Evolutionary conservation across 2,113 vertebrate genomes (phyloP).

Genomic region (Pluvialis apricaria): DNA sequence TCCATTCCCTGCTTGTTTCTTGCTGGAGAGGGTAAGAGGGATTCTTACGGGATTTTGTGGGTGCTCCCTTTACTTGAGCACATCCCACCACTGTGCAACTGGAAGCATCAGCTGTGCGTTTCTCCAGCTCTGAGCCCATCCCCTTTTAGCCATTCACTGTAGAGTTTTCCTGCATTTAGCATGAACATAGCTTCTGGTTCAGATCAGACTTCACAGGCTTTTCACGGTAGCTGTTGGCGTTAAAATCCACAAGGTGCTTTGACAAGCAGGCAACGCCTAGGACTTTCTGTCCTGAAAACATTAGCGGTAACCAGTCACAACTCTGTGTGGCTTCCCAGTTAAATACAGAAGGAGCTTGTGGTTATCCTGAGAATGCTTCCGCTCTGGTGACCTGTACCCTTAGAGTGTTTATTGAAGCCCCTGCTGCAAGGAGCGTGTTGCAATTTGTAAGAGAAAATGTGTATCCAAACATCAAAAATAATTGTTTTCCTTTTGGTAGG

Average conservation of each 20-base stretch:
- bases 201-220: neutral
- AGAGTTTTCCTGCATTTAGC: neutral
- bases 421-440: neutral
- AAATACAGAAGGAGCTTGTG: neutral
- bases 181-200: neutral
- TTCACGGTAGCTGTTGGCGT: neutral
- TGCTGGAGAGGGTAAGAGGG: neutral
- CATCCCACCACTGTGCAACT: neutral
- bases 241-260: slow-evolving; percentile 24
- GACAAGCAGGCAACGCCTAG: slow-evolving; percentile 6
- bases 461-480: neutral
- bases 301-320: slow-evolving; percentile 8
- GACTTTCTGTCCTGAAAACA: slow-evolving; percentile 33
- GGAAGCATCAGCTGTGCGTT: neutral
- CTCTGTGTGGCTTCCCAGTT: neutral
- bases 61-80: neutral
- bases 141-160: neutral
- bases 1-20: neutral
- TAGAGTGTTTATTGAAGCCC: neutral
- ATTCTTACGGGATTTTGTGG: neutral
- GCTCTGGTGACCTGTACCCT: neutral
- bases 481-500: neutral
- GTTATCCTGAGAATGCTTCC: neutral
- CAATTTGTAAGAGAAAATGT: neutral
- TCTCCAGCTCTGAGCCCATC: neutral